phyloP scores from a whole-genome alignment of 2,113 vertebrate genomes.

The Chaenogobius annularis region DNA sequence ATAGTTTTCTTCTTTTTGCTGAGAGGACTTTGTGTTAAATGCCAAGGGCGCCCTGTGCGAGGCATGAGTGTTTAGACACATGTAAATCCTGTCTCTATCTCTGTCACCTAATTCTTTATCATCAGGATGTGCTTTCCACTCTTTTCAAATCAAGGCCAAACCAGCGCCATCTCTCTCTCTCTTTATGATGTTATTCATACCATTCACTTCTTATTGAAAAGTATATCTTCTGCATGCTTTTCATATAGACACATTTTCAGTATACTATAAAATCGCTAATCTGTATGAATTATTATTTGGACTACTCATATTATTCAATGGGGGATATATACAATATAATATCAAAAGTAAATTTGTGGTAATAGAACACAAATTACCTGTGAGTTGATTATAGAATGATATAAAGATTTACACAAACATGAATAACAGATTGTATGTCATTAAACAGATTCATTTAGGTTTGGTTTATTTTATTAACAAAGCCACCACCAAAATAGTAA shows the following conservation, averaged over 20 bases:
- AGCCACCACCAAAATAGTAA: not conserved
- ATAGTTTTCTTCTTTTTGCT: constrained; percentile 21
- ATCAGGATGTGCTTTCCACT: constrained; percentile 53
- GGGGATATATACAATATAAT: not conserved
- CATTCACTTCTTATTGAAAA: not conserved
- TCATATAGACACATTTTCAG: not conserved
- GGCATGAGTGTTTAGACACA: constrained; percentile 51
- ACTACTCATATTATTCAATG: not conserved
- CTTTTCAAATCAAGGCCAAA: constrained; percentile 64
- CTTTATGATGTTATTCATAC: constrained; percentile 1
- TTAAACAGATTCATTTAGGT: not conserved
- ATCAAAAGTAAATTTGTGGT: not conserved
- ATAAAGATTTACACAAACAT: too few species aligned
- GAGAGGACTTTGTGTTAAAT: constrained; percentile 55
- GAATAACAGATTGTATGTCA: not conserved
- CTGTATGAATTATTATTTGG: not conserved
- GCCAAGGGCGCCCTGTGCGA: constrained; percentile 64
- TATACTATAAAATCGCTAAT: not conserved
- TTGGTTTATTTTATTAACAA: too few species aligned
- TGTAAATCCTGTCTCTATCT: constrained; percentile 21
- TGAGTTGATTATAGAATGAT: not conserved
- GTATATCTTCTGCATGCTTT: not conserved
- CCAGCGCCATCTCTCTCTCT: constrained; percentile 42
- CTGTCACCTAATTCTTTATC: constrained; percentile 68
- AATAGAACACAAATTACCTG: not conserved